Percentiles rank a stretch among this genome's conserved stretches.
Evolutionary conservation across 2,797 vertebrate genomes (phyloP).

Genomic region (Salmo trutta): DNA sequence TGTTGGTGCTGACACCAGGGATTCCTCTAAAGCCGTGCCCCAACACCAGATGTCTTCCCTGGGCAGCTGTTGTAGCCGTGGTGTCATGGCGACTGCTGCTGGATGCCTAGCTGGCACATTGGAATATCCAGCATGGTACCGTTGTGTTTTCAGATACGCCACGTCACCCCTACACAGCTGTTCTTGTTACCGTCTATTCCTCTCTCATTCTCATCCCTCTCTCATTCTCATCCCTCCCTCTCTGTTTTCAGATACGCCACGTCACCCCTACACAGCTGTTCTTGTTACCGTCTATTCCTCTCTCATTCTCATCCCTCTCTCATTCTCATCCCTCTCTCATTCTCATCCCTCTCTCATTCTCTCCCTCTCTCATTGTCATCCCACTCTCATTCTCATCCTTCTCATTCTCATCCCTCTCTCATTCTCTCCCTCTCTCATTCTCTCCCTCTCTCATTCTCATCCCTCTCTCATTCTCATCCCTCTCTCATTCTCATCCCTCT

Average conservation of each 20-base stretch:
- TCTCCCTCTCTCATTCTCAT: neutral
- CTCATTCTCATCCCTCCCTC: neutral
- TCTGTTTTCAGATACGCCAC: neutral
- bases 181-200: neutral
- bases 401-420: no score
- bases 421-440: neutral
- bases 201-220: neutral
- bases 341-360: neutral
- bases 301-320: neutral
- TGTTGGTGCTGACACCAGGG: neutral
- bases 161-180: slow-evolving; percentile 8
- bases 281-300: neutral
- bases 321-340: neutral
- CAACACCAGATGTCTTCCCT: slow-evolving; percentile 11
- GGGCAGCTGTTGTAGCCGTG: slow-evolving; percentile 7
- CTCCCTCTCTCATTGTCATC: neutral
- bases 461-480: neutral
- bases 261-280: slow-evolving; percentile 12
- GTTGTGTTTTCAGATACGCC: neutral
- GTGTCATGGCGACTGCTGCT: neutral
- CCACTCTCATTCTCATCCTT: no score
- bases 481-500: neutral
- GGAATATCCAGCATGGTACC: neutral
- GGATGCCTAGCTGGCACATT: neutral
- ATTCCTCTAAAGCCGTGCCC: neutral